Evolutionary conservation across 2,888 invertebrate genomes (phyloP).

Genomic region (Drosophila vallismaia): DNA sequence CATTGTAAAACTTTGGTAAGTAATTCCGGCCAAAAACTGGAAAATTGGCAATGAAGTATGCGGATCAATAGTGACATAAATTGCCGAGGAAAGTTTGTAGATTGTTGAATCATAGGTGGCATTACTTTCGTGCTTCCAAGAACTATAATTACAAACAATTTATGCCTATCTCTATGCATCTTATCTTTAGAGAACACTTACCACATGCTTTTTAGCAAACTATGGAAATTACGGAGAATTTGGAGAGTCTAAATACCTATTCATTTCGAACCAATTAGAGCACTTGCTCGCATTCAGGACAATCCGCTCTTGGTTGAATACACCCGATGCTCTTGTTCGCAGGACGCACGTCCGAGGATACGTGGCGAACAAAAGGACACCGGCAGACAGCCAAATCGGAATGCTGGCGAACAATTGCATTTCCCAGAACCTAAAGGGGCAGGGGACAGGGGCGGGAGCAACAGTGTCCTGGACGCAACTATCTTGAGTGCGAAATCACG

Average conservation of each 20-base stretch:
- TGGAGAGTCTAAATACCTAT: neutral
- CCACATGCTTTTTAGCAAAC: conserved; percentile 14
- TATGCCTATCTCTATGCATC: neutral
- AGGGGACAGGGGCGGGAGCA: conserved; percentile 8
- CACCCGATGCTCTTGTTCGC: conserved; percentile 15
- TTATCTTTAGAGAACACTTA: neutral
- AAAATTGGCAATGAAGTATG: conserved; percentile 25
- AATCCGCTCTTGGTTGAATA: conserved; percentile 37
- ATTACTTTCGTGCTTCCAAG: neutral
- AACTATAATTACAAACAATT: conserved; percentile 3
- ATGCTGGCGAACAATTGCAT: conserved; percentile 33
- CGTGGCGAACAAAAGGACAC: conserved; percentile 54
- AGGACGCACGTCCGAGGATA: conserved; percentile 53
- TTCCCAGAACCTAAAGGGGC: conserved; percentile 56
- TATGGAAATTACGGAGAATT: conserved; percentile 21
- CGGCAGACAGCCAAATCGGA: conserved; percentile 1
- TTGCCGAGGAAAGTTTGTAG: conserved; percentile 6
- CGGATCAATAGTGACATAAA: conserved; percentile 7
- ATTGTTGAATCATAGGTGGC: neutral
- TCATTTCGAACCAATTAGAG: conserved; percentile 20
- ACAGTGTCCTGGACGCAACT: conserved; percentile 37
- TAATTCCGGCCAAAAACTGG: conserved; percentile 19
- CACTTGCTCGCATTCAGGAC: conserved; percentile 25
- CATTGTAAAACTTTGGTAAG: conserved; percentile 34
- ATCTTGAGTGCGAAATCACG: conserved; percentile 73